Percentiles rank a stretch among this genome's conserved stretches.
phyloP scores from a whole-genome alignment of 2,797 vertebrate genomes.

The Manis crassicaudata region DNA sequence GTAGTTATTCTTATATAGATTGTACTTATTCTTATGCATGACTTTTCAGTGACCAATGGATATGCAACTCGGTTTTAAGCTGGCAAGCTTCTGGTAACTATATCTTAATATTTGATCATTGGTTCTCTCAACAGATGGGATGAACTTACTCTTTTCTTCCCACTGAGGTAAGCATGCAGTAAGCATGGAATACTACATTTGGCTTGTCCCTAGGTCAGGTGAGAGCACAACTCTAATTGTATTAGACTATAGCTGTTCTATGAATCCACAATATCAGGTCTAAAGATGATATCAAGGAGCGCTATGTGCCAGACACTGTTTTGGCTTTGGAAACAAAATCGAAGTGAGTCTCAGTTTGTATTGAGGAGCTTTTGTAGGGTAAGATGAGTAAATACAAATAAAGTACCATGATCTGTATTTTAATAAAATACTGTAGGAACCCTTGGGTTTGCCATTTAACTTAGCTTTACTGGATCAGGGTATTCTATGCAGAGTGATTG shows the following conservation, averaged over 20 bases:
- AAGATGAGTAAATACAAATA: background rate
- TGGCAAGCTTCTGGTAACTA: background rate
- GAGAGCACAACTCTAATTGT: background rate
- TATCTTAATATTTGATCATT: slow-evolving; percentile 26
- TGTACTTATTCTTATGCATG: background rate
- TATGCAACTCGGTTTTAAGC: background rate
- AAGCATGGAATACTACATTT: background rate
- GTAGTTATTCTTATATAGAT: background rate
- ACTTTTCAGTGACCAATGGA: background rate
- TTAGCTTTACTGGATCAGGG: background rate
- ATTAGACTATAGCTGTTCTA: background rate
- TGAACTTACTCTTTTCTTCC: background rate
- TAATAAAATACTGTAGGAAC: background rate
- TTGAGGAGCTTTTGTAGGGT: background rate
- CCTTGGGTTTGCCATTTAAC: background rate
- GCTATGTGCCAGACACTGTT: background rate
- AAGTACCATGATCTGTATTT: background rate
- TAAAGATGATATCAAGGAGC: background rate
- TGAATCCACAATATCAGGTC: background rate
- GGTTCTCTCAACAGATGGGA: background rate
- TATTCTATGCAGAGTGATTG: background rate
- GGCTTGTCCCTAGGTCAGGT: background rate
- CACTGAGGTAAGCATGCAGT: background rate
- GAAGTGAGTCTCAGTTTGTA: background rate
- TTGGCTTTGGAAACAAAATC: background rate